Base-by-base conservation (phyloP, 2,888 invertebrate genomes). In the Drosophila pegasa region DNA sequence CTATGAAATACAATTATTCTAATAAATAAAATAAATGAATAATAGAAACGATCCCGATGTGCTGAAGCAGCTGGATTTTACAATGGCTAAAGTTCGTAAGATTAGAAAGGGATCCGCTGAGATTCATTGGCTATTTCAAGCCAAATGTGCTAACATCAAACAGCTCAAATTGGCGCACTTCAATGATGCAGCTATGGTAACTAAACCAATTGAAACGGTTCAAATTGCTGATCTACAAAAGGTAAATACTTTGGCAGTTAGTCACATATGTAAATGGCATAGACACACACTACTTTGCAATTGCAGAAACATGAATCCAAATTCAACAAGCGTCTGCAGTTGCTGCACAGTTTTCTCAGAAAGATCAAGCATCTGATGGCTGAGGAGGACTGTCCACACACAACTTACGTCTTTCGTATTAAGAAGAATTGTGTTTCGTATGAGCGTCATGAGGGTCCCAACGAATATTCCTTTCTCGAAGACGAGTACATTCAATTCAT, bases 401-500 rank as follows among this genome's bases (percentile, higher is more conserved):
- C 43, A 9, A 18, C 43, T 9, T 62, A 51, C 10, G 25, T 40
- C 2, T 57, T 66, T 38, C 22, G 9, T 14, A 20, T 56, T 10
- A 27, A 7, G 0, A 25, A 41, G 0, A 14, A 41, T 27, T 8
- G 16, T 10, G 37, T 66, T 16, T 18, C 2, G 2, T 55, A 50
- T 38, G 29, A 61, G 0, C 56, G 37, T 1, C 4, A 45, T 27
- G 43, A 10, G 55, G 55, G 62, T 5, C n/a, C 18, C 8, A 66
- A 62, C 37, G 12, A 62, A 8, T 16, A 66, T 12, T 56, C 51
- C 16, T 62, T 38, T 10, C 51, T 67, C 9, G 47, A 62, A 18
- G 27, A 62, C 6, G 51, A 56, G 9, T 67, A 67, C 20, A 67
- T 67, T 9, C 14, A 67, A 20, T 54, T 47, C 22, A n/a, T 65